These are phyloP conservation scores for Scaptomyza hsui DNA, from an alignment of 1,140 invertebrate species.

Conservation along the genomic window DNA sequence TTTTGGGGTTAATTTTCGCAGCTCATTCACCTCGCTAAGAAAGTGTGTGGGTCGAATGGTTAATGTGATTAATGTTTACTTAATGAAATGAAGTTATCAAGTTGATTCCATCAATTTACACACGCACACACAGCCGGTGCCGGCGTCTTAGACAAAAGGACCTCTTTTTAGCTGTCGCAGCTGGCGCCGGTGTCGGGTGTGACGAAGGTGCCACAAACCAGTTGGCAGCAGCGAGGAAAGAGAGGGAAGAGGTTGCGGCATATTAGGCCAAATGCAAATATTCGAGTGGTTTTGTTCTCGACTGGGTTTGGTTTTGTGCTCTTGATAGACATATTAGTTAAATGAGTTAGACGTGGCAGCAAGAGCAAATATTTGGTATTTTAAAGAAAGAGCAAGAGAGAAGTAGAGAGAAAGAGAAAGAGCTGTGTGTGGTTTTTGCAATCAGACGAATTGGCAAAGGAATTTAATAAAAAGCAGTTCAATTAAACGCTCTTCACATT, in stretches of 20 bases:
- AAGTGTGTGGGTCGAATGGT: constrained; percentile 59
- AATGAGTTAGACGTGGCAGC: constrained; percentile 55
- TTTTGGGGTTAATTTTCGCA: constrained; percentile 74
- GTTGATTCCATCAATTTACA: constrained; percentile 82
- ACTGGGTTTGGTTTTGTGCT: constrained; percentile 19
- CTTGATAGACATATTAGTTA: constrained; percentile 61
- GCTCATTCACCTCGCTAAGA: constrained; percentile 37
- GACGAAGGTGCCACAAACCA: constrained; percentile 59
- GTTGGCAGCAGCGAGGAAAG: constrained; percentile 19
- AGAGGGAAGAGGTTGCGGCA: constrained; percentile 1
- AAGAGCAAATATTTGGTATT: constrained; percentile 63
- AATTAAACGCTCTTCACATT: constrained; percentile 68
- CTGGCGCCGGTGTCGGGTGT: constrained; percentile 50
- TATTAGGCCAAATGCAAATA: constrained; percentile 35
- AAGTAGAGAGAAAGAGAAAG: neutral
- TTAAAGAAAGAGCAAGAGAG: constrained; percentile 4
- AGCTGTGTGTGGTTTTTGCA: constrained; percentile 49
- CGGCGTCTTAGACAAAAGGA: constrained; percentile 59
- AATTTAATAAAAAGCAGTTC: constrained; percentile 73
- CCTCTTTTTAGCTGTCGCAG: constrained; percentile 55
- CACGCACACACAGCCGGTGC: constrained; percentile 24
- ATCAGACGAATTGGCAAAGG: constrained; percentile 60
- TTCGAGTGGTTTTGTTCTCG: constrained; percentile 25
- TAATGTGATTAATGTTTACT: constrained; percentile 83
- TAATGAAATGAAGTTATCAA: constrained; percentile 83